phyloP scores from a whole-genome alignment of 2,797 vertebrate genomes.

The Rhinichthys osculus region DNA sequence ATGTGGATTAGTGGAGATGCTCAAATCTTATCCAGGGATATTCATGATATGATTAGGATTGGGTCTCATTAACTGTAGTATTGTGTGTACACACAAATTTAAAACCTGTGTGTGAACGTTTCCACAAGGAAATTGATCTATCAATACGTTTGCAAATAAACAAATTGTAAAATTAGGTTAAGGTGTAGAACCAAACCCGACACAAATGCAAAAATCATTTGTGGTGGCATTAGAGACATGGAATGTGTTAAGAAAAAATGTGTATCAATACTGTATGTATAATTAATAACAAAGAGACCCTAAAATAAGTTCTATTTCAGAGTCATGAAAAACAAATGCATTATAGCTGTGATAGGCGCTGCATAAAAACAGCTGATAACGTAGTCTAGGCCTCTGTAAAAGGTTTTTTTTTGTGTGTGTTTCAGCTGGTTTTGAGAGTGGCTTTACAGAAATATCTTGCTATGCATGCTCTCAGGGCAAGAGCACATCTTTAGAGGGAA shows the following conservation, averaged over 20 bases:
- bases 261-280: not conserved
- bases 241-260: too few relatives aligned
- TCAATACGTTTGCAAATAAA: not conserved
- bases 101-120: not conserved
- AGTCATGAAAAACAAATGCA: not conserved
- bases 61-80: constrained; percentile 9
- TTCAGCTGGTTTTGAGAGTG: not conserved
- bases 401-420: not conserved
- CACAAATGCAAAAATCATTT: not conserved
- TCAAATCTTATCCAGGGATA: not conserved
- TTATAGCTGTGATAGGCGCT: not conserved
- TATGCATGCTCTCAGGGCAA: not conserved
- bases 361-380: not conserved
- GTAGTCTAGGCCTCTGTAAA: not conserved
- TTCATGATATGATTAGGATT: not conserved
- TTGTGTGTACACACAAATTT: not conserved
- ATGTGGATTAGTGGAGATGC: not conserved
- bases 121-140: not conserved
- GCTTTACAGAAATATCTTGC: not conserved
- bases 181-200: not conserved
- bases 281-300: not conserved
- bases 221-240: not conserved
- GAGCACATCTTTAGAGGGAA: not conserved
- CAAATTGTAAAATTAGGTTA: not conserved
- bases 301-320: not conserved